Base-by-base conservation (phyloP, 1,140 invertebrate genomes). In the Drosophila biarmipes region DNA sequence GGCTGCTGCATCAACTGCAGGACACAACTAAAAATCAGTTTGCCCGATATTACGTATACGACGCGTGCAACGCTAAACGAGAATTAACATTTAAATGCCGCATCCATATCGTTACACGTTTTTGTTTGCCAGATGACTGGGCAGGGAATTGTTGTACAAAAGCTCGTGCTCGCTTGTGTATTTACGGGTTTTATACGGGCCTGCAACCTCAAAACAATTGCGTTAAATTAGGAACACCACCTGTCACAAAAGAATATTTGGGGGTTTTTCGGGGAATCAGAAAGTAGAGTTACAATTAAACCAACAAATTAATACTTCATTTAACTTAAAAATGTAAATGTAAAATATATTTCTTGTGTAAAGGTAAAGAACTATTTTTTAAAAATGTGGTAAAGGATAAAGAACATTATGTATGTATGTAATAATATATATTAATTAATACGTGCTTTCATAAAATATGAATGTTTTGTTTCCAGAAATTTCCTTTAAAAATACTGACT, bases 21-120 rank as follows among this genome's bases (percentile, higher is more conserved):
- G 31, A 53, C 19, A 21, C 42, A 27, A 52, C 82, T 89, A 89
- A 84, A 87, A 87, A 87, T 87, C 84, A 89, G 82, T 87, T 87
- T 89, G 61, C 59, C 75, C 72, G 27, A 79, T 73, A 87, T 87
- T 87, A 87, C 82, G 79, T 79, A 89, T 86, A 85, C 77, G 72
- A 56, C 46, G 42, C 61, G 64, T 87, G 68, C 59, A 73, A 54
- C 73, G 52, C 74, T 82, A 82, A 82, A 48, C 75, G 82, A 69
- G 79, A 84, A 87, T 87, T 87, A 87, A 80, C 76, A 87, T 87
- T 87, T 89, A 76, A 58, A 77, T 72, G 59, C 77, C 75, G 62
- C 73, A 58, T 64, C 55, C 58, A 75, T 79, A 82, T 72, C 74
- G 74, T 46, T 69, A 48, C 51, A 55, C 78, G 59, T 73, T 63